A percentile compares a stretch with the other conserved stretches of the same genome.
Conservation (phyloP, 2,888 invertebrate species). For the Hypercompe scribonia region DNA sequence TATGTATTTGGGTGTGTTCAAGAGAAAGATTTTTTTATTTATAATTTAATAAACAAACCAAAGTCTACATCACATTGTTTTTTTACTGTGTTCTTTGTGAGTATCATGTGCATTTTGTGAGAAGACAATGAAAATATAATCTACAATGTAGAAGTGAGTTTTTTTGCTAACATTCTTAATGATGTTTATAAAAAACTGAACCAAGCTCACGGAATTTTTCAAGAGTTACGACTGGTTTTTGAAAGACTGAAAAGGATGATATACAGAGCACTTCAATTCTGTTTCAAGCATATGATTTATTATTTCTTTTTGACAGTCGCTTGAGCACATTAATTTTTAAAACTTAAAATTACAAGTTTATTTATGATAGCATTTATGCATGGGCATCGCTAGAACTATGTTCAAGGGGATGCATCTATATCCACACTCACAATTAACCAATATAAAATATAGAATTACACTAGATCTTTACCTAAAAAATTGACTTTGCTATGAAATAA, state of each 20-base stretch:
- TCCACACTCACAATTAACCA: too few relatives aligned
- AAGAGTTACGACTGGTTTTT: neutral
- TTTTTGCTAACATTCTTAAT: constrained; percentile 49
- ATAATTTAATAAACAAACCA: constrained; percentile 86
- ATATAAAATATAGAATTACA: too few relatives aligned
- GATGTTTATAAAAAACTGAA: constrained; percentile 23
- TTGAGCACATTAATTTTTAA: neutral
- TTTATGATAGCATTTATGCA: too few relatives aligned
- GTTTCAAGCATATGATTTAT: neutral
- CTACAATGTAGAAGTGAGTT: constrained; percentile 69
- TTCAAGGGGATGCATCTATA: too few relatives aligned
- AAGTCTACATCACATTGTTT: constrained; percentile 83
- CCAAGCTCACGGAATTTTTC: neutral
- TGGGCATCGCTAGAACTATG: too few relatives aligned
- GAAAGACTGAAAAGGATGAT: neutral
- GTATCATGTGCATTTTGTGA: constrained; percentile 73
- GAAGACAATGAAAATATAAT: constrained; percentile 74
- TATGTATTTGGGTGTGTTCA: constrained; percentile 84
- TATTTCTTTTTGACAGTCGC: neutral
- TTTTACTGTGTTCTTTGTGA: constrained; percentile 75
- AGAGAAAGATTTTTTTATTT: constrained; percentile 83
- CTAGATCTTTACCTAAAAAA: too few relatives aligned
- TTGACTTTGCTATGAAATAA: too few relatives aligned
- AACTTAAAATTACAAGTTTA: too few relatives aligned
- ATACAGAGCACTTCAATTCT: neutral